Evolutionary conservation across 2,797 vertebrate genomes (phyloP), one percentile per base, ranked within the genome.

Genomic region (Onychomys arenicola): DNA sequence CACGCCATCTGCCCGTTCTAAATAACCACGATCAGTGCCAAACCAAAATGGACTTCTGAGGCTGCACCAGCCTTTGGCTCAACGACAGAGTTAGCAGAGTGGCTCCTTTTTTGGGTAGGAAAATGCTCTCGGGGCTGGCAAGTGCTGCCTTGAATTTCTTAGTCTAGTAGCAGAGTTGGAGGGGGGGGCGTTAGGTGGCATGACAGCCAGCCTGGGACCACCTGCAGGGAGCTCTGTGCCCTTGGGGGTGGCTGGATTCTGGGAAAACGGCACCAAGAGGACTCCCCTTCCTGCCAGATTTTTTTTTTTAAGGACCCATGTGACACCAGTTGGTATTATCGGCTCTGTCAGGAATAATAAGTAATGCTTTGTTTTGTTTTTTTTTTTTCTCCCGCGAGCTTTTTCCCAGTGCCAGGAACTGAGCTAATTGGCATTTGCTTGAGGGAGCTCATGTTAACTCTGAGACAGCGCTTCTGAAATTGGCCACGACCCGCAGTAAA

Each of bases 81-180:
- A 61, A 93, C 71, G 89, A 69, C 25, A 0, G 71, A 93, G 95
- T 95, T 65, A 78, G 89, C 77, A 91, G 59, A 96, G 94, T 13
- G 89, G 82, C 95, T 98, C 98, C 98, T 98, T 98, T 98, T 98
- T 98, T 97, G 98, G 98, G 78, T 97, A 97, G 98, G 98, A 98
- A 98, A 98, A 98, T 96, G 86, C 97, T 97, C 91, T 93, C 95
- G 96, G 97, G 75, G 25, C 92, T 98, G 97, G 96, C 97, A 96
- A 94, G 80, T 85, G 96, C 82, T 67, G 32, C 95, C 90, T 89
- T 97, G 12, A 21, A 97, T 98, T 98, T 98, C 96, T 97, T 81
- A 57, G 0, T 95, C 73, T 69, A 89, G 95, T 46, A 97, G 95
- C 96, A 93, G 61, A 93, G 37, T 93, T 16, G 71, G 25, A 95